Evolutionary conservation across 1,140 invertebrate species (phyloP).

Genomic region (Drosophila littoralis): DNA sequence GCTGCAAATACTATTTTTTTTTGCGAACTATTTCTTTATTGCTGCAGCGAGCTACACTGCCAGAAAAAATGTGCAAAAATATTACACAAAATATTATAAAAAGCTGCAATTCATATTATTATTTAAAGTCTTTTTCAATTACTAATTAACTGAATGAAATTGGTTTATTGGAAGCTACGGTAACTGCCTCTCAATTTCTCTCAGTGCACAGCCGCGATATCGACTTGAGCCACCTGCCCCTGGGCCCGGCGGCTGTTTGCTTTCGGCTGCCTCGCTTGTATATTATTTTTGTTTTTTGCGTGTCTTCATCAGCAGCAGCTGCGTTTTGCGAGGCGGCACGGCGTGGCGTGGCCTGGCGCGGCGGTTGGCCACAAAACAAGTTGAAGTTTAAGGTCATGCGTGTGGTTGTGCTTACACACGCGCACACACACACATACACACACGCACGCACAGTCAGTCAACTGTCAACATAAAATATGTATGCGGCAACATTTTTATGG

Average conservation of each 20-base stretch:
- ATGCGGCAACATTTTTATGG: conserved; percentile 61
- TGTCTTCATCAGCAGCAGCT: conserved; percentile 46
- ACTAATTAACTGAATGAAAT: not conserved
- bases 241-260: conserved; percentile 35
- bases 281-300: conserved; percentile 34
- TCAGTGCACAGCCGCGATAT: conserved; percentile 23
- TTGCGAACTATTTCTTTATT: too few species aligned
- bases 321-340: conserved; percentile 26
- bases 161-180: not conserved
- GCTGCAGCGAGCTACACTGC: too few species aligned
- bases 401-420: conserved; percentile 41
- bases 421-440: conserved; percentile 10
- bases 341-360: conserved; percentile 7
- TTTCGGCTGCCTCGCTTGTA: conserved; percentile 18
- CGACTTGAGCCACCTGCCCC: conserved; percentile 33
- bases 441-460: conserved; percentile 34
- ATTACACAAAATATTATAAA: too few species aligned
- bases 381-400: conserved; percentile 77
- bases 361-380: conserved; percentile 46
- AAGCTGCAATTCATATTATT: too few species aligned
- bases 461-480: conserved; percentile 64
- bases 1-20: too few species aligned
- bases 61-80: too few species aligned
- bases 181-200: not conserved
- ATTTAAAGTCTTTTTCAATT: not conserved